Percentiles rank a stretch among this genome's conserved stretches.
phyloP scores from a whole-genome alignment of 2,797 vertebrate genomes.

The Thunnus albacares region DNA sequence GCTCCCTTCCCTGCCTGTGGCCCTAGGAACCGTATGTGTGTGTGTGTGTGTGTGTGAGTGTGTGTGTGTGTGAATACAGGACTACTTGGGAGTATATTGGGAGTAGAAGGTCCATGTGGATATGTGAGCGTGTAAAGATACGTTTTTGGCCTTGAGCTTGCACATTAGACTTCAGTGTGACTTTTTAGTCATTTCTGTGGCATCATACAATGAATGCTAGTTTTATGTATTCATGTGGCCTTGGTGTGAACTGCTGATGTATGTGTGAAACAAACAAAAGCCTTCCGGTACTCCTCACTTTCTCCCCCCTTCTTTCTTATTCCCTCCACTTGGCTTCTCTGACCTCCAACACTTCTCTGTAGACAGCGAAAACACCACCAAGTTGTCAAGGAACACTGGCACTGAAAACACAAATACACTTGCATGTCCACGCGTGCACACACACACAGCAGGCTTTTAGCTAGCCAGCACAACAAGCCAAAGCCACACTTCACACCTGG shows the following conservation, averaged over 20 bases:
- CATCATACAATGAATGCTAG: not conserved
- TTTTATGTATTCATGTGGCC: constrained; percentile 25
- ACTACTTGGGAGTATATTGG: constrained; percentile 17
- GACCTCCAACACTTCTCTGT: constrained; percentile 69
- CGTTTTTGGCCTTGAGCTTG: constrained; percentile 15
- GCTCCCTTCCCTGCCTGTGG: constrained; percentile 81
- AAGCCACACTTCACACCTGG: constrained; percentile 77
- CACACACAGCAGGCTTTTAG: constrained; percentile 62
- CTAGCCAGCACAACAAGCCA: constrained; percentile 75
- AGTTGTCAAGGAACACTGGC: constrained; percentile 55
- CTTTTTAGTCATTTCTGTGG: constrained; percentile 5
- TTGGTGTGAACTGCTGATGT: constrained; percentile 17
- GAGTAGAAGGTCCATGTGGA: not conserved
- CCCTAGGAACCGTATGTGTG: constrained; percentile 44
- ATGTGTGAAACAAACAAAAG: constrained; percentile 34
- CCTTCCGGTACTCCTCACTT: not conserved
- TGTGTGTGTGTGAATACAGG: constrained; percentile 13
- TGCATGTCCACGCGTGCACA: constrained; percentile 9
- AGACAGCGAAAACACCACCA: constrained; percentile 59
- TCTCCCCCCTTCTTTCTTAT: constrained; percentile 5
- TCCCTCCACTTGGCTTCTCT: constrained; percentile 40
- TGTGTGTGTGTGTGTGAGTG: constrained; percentile 16
- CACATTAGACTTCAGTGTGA: not conserved
- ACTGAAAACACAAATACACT: constrained; percentile 48
- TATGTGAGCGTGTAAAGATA: constrained; percentile 12